phyloP scores from a whole-genome alignment of 2,888 invertebrate species.

The Timandra comae region DNA sequence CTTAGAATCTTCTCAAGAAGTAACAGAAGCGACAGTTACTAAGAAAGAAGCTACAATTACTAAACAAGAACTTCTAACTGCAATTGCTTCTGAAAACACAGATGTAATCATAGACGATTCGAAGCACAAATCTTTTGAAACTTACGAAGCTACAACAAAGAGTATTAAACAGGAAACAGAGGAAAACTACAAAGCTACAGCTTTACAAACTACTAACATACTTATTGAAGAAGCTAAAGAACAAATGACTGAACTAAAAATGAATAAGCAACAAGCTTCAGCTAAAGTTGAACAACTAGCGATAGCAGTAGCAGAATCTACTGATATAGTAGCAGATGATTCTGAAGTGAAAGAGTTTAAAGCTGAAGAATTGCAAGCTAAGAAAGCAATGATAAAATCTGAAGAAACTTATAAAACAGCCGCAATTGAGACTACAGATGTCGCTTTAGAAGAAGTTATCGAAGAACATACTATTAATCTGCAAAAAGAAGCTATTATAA shows the following conservation, averaged over 20 bases:
- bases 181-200: constrained; percentile 19
- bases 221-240: constrained; percentile 23
- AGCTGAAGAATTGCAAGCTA: constrained; percentile 13
- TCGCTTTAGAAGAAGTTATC: constrained; percentile 14
- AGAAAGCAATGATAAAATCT: constrained; percentile 12
- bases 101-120: constrained; percentile 25
- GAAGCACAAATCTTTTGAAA: constrained; percentile 22
- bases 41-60: constrained; percentile 9
- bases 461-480: constrained; percentile 13
- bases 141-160: constrained; percentile 25
- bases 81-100: constrained; percentile 23
- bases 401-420: constrained; percentile 19
- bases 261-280: constrained; percentile 12
- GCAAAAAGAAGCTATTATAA: constrained; percentile 11
- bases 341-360: constrained; percentile 17
- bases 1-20: constrained; percentile 18
- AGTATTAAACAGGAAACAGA: constrained; percentile 23
- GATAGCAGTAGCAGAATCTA: constrained; percentile 22
- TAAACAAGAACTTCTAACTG: constrained; percentile 17
- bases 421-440: constrained; percentile 14
- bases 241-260: constrained; percentile 11
- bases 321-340: constrained; percentile 15
- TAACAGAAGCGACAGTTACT: constrained; percentile 17
- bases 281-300: constrained; percentile 20
- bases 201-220: constrained; percentile 14